Base-by-base conservation (phyloP, 2,888 invertebrate genomes). In the Timandra comae region DNA sequence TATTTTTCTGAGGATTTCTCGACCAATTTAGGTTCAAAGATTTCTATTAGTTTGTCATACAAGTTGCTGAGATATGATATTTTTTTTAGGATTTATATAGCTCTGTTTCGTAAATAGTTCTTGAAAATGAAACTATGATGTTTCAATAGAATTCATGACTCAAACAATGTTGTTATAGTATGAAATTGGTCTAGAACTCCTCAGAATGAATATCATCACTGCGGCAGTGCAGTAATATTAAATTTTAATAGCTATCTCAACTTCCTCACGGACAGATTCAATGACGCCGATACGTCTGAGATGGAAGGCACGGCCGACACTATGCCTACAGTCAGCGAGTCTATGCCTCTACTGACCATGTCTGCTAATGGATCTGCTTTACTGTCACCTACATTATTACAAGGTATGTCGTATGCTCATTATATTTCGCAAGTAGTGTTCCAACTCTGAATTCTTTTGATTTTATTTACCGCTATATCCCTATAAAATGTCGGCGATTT, bases 251-350 rank as follows among this genome's bases (percentile, higher is more conserved):
- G 56, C 42, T 61, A 53, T 50, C 43, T 56, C 35, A 55, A 51
- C 44, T 59, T 57, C 35, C 43, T 56, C 36, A 49, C 53, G 33
- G 43, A 45, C 37, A 86, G 86, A 43, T 80, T 80, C 42, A 74
- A 72, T 9, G 81, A 80, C 32, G 82, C 86, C 1, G 86, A 86
- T 41, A 86, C 86, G 0, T 86, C 86, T 0, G 82, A 84, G 48
- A 74, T 82, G 70, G 84, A 78, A 27, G 80, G 78, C 9, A 76
- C 65, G 0, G 77, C 81, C 0, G 78, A 82, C 47, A 69, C 82
- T 0, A 74, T 76, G 76, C 82, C 84, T 0, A 61, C 71, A 0
- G 77, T 75, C 12, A 82, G 79, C 48, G 84, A 84, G 44, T 79
- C 80, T 0, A 63, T 82, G 73, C 85, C 85, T 2, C 43, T 82